Conservation (phyloP, 2,888 invertebrate species). For the Tipula unca region DNA sequence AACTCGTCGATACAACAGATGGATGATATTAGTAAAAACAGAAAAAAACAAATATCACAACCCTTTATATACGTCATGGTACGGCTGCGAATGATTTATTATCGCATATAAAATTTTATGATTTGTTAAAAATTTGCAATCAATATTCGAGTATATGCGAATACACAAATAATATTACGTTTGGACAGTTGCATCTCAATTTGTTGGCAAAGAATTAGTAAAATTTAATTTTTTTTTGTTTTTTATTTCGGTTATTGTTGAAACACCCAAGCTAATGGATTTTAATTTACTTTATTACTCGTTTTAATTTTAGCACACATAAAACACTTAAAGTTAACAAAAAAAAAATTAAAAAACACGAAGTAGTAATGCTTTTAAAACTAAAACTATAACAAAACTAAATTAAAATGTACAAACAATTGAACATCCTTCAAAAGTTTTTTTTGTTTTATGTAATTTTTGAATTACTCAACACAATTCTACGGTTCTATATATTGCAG, state of each 20-base stretch:
- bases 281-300: background rate
- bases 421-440: background rate
- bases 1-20: background rate
- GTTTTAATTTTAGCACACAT: background rate
- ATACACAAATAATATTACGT: background rate
- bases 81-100: background rate
- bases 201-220: background rate
- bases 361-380: background rate
- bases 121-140: background rate
- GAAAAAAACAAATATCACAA: background rate
- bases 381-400: background rate
- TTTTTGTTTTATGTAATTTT: background rate
- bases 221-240: background rate
- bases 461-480: background rate
- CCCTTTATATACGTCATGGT: background rate
- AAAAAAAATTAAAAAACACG: background rate
- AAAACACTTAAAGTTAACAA: background rate
- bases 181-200: background rate
- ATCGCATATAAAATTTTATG: background rate
- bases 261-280: background rate
- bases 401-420: background rate
- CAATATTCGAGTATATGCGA: background rate
- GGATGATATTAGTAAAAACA: background rate
- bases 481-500: background rate
- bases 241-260: background rate